Evolutionary conservation across 1,140 invertebrate species (phyloP).

Genomic region (Pseudomyrmex pallidus): DNA sequence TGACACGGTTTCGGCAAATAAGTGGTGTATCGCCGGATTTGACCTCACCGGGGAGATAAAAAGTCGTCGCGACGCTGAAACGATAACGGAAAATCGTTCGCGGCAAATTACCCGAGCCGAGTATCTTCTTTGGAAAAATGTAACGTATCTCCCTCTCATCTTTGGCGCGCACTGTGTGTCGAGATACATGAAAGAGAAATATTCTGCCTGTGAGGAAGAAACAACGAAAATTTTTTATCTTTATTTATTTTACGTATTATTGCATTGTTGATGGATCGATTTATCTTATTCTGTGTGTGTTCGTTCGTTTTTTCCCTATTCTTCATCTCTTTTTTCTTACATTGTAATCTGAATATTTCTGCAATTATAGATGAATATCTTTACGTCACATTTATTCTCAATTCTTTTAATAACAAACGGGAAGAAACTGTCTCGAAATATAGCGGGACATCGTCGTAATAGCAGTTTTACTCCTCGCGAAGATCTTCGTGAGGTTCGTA

Average conservation of each 20-base stretch:
- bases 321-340: too few relatives aligned
- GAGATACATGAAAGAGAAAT: constrained; percentile 10
- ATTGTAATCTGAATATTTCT: too few relatives aligned
- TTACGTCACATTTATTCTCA: too few relatives aligned
- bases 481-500: too few relatives aligned
- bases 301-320: too few relatives aligned
- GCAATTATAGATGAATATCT: too few relatives aligned
- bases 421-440: too few relatives aligned
- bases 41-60: neutral
- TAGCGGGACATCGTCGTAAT: too few relatives aligned
- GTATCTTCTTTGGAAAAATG: constrained; percentile 10
- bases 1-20: neutral
- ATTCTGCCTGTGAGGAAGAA: neutral
- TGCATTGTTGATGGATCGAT: too few relatives aligned
- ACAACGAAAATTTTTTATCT: neutral
- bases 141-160: neutral
- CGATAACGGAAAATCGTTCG: constrained; percentile 6
- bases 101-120: constrained; percentile 1
- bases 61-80: neutral
- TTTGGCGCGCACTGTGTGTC: neutral
- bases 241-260: too few relatives aligned
- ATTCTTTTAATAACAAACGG: too few relatives aligned
- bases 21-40: neutral
- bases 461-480: too few relatives aligned
- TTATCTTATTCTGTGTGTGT: neutral